These are phyloP conservation scores for Ptychoptera contaminata DNA, from an alignment of 2,888 invertebrate genomes.

Conservation along the genomic window DNA sequence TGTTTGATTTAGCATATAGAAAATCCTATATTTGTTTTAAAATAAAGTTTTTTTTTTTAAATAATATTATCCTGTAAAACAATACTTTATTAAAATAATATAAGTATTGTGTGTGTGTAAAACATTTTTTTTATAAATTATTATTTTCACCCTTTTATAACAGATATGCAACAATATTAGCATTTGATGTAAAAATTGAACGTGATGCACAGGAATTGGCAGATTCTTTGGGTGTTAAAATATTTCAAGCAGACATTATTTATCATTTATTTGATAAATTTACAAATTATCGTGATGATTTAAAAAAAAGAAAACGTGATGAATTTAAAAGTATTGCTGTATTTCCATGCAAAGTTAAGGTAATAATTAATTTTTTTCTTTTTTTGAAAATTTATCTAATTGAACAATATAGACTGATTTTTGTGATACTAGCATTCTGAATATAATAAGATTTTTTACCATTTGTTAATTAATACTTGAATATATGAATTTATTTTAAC, in stretches of 20 bases:
- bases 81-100: too few relatives aligned
- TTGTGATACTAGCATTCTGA: too few relatives aligned
- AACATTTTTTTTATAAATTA: conserved; percentile 2
- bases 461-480: too few relatives aligned
- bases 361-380: conserved; percentile 19
- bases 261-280: conserved; percentile 99
- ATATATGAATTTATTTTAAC: too few relatives aligned
- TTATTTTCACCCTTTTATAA: conserved; percentile 16
- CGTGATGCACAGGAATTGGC: conserved; percentile 96
- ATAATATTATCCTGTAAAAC: too few relatives aligned
- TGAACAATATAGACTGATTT: too few relatives aligned
- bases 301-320: conserved; percentile 79
- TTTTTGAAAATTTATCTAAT: too few relatives aligned
- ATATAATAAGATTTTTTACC: too few relatives aligned
- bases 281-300: conserved; percentile 78
- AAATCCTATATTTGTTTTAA: too few relatives aligned
- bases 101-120: too few relatives aligned
- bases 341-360: conserved; percentile 93
- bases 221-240: conserved; percentile 81
- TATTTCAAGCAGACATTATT: conserved; percentile 98
- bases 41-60: too few relatives aligned
- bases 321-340: conserved; percentile 95
- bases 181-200: conserved; percentile 99
- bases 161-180: conserved; percentile 90
- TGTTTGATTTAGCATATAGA: too few relatives aligned